phyloP scores from a whole-genome alignment of 2,797 vertebrate species.

The Dendrocincla fuliginosa region DNA sequence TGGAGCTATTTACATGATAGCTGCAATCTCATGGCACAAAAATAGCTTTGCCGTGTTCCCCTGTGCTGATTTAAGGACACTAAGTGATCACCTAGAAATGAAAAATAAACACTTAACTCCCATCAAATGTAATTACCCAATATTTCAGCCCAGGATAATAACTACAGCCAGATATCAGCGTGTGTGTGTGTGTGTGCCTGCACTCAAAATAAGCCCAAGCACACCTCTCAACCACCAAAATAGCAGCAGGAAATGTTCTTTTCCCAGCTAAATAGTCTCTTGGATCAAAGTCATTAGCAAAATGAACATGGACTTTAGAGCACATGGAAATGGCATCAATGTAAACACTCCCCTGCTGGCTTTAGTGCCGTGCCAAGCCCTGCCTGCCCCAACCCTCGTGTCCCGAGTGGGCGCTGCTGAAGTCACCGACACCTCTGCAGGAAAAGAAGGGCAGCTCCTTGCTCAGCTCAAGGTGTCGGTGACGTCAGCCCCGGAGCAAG shows the following conservation, averaged over 20 bases:
- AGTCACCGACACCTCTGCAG: conserved; percentile 42
- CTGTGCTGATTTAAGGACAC: conserved; percentile 10
- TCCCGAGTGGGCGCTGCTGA: background rate
- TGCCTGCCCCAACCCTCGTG: background rate
- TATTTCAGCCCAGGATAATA: conserved; percentile 5
- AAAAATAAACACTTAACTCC: conserved; percentile 38
- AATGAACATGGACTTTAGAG: background rate
- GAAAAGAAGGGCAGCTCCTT: conserved; percentile 42
- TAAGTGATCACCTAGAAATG: conserved; percentile 25
- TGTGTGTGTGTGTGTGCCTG: background rate
- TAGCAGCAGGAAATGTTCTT: background rate
- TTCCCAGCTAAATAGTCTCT: background rate
- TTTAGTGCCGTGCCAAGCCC: conserved; percentile 20
- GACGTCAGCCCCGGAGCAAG: background rate
- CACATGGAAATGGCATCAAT: background rate
- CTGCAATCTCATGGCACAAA: background rate
- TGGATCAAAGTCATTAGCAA: conserved; percentile 18
- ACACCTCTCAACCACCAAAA: background rate
- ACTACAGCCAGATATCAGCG: background rate
- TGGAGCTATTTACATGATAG: background rate
- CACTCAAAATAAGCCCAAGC: background rate
- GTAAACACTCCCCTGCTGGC: background rate
- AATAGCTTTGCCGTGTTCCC: background rate
- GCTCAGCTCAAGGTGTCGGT: background rate
- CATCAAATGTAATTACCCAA: conserved; percentile 5